Percentiles rank a stretch among this genome's conserved stretches.
These are phyloP conservation scores for Trichogramma pretiosum DNA, from an alignment of 1,140 invertebrate species.

Conservation along the genomic window DNA sequence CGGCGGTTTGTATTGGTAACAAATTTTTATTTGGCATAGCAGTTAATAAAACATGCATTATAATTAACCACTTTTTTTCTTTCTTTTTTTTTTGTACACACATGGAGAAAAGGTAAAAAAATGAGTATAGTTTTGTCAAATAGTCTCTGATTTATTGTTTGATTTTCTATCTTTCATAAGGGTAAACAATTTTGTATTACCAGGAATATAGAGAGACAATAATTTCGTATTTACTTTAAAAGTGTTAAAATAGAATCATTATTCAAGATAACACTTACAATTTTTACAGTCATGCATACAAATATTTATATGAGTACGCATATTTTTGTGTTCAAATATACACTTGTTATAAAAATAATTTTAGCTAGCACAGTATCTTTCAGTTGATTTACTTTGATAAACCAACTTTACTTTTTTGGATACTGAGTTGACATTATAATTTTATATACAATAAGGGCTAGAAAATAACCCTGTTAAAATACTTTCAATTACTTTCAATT, in stretches of 20 bases:
- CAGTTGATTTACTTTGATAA: neutral
- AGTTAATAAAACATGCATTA: too few relatives aligned
- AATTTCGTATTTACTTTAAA: neutral
- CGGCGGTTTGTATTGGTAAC: too few relatives aligned
- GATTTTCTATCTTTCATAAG: too few relatives aligned
- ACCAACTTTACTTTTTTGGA: neutral
- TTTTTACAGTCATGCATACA: too few relatives aligned
- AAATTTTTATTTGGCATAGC: too few relatives aligned
- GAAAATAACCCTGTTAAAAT: slow-evolving; percentile 8
- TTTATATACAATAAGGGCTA: slow-evolving; percentile 13
- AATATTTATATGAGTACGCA: too few relatives aligned
- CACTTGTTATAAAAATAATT: neutral
- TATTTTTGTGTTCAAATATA: too few relatives aligned
- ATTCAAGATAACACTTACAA: neutral
- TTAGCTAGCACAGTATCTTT: neutral
- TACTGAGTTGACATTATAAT: slow-evolving; percentile 6
- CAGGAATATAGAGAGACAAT: neutral
- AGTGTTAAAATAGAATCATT: neutral
- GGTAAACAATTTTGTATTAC: too few relatives aligned
- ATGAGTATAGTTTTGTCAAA: neutral
- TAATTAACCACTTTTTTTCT: neutral
- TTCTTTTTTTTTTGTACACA: neutral
- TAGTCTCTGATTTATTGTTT: neutral
- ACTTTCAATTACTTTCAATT: slow-evolving; percentile 7
- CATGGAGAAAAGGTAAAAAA: neutral